Percentiles rank a stretch among this genome's conserved stretches.
phyloP scores from a whole-genome alignment of 2,888 invertebrate species.

The Diplazon laetatorius region DNA sequence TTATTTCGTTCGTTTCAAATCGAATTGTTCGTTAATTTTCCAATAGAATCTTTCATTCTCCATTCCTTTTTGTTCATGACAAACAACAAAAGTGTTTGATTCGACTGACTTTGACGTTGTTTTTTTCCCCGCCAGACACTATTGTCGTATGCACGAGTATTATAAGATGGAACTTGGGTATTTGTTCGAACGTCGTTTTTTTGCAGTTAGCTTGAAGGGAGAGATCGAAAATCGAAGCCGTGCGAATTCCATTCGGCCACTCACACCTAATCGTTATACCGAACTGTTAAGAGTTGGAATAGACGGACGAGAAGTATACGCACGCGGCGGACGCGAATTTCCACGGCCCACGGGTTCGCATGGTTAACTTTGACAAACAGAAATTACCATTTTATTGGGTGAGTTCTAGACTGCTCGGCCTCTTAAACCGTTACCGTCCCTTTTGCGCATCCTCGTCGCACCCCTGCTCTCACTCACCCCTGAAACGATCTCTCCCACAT shows the following conservation, averaged over 20 bases:
- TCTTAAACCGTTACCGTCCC: slow-evolving; percentile 16
- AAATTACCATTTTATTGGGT: slow-evolving; percentile 88
- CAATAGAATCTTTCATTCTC: too few species aligned
- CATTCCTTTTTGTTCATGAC: too few species aligned
- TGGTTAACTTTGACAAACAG: slow-evolving; percentile 88
- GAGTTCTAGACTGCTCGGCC: slow-evolving; percentile 77
- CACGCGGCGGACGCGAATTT: slow-evolving; percentile 81
- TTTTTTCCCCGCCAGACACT: too few species aligned
- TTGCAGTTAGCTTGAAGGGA: slow-evolving; percentile 60
- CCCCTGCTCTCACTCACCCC: not conserved
- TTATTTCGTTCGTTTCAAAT: too few species aligned
- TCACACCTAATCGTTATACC: slow-evolving; percentile 72
- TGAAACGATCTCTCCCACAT: not conserved
- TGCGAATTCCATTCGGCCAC: too few species aligned
- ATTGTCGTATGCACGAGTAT: too few species aligned
- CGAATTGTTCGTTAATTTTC: too few species aligned
- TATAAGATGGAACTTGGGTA: slow-evolving; percentile 62
- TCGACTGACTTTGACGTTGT: too few species aligned
- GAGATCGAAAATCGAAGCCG: slow-evolving; percentile 13
- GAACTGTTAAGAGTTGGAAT: slow-evolving; percentile 81
- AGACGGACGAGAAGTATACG: slow-evolving; percentile 74
- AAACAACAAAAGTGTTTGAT: too few species aligned
- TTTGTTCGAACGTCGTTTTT: slow-evolving; percentile 75
- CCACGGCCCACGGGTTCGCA: slow-evolving; percentile 80
- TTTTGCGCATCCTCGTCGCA: slow-evolving; percentile 47